These are phyloP conservation scores for Rhabdophis nuchalis DNA, from an alignment of 2,797 vertebrate species.

Conservation along the genomic window DNA sequence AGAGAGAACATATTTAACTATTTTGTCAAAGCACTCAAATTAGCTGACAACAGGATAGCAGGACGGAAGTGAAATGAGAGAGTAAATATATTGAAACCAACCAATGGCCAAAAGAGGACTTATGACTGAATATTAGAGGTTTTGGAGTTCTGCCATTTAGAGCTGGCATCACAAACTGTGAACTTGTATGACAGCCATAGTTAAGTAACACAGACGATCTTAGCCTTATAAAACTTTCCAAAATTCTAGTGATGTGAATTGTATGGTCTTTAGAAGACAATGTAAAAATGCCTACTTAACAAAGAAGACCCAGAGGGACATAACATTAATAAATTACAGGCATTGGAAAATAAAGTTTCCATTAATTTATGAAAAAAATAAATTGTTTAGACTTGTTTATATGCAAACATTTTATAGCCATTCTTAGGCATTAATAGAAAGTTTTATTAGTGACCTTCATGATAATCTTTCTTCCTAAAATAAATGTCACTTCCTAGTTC, in stretches of 20 bases:
- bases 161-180: neutral
- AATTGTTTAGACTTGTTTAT: neutral
- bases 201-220: neutral
- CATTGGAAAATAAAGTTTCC: neutral
- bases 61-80: neutral
- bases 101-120: neutral
- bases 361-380: neutral
- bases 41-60: neutral
- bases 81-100: neutral
- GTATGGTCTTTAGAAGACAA: neutral
- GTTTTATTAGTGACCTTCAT: neutral
- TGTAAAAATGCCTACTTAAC: neutral
- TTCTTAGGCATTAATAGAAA: neutral
- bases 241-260: neutral
- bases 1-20: neutral
- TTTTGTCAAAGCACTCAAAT: neutral
- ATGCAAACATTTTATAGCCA: no score
- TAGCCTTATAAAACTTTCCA: neutral
- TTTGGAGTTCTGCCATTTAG: neutral
- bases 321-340: neutral
- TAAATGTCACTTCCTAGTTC: neutral
- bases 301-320: neutral
- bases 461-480: neutral
- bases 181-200: neutral
- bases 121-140: neutral